Percentiles rank a stretch among this genome's conserved stretches.
Conservation (phyloP, 2,113 vertebrate genomes). For the Protomyctophum bolini region DNA sequence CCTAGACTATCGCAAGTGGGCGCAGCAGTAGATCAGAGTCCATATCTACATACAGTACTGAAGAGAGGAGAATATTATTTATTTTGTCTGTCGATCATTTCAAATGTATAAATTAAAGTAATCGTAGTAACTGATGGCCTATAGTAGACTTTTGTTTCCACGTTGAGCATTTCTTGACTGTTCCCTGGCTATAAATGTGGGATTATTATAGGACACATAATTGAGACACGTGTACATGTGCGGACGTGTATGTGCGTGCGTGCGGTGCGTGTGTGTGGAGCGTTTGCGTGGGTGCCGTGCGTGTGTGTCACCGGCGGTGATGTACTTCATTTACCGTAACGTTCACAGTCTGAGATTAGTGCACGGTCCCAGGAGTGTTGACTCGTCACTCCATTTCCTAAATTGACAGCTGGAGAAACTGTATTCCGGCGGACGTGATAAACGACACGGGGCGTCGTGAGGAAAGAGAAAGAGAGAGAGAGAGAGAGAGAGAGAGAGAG, state of each 20-base stretch:
- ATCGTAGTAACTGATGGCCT: neutral
- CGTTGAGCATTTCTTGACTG: slow-evolving; percentile 35
- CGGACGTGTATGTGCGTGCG: neutral
- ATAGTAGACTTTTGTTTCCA: neutral
- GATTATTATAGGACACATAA: slow-evolving; percentile 22
- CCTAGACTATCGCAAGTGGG: too few relatives aligned
- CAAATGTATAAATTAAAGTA: too few relatives aligned
- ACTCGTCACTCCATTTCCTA: slow-evolving; percentile 77
- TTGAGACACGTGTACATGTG: slow-evolving; percentile 23
- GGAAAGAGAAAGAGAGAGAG: slow-evolving; percentile 64
- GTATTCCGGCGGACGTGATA: slow-evolving; percentile 74
- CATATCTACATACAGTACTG: too few relatives aligned
- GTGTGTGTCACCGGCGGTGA: slow-evolving; percentile 43
- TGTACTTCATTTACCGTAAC: slow-evolving; percentile 66
- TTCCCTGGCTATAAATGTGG: slow-evolving; percentile 45
- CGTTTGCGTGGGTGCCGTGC: neutral
- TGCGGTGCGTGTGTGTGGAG: neutral
- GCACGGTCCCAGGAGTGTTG: slow-evolving; percentile 63
- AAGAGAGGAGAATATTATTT: too few relatives aligned
- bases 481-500: too few relatives aligned
- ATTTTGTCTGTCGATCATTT: too few relatives aligned
- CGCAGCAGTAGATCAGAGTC: too few relatives aligned
- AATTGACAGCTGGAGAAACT: slow-evolving; percentile 80
- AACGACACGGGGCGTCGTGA: slow-evolving; percentile 65
- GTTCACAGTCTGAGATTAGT: slow-evolving; percentile 67